Conservation (phyloP, 2,888 invertebrate genomes). For the Hofmannophila pseudospretella region DNA sequence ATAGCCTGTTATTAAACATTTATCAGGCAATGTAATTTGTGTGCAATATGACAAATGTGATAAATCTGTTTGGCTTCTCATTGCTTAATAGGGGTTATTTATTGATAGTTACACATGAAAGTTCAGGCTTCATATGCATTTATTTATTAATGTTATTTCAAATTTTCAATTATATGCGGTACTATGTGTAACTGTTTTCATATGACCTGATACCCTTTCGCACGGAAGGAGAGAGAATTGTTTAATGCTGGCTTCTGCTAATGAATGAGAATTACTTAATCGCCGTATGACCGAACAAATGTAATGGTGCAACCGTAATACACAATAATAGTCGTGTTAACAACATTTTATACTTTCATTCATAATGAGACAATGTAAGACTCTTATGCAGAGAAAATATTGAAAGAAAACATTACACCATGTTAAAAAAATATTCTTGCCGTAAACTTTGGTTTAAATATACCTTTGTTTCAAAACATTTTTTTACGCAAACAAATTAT, state of each 20-base stretch:
- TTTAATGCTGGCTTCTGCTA: constrained; percentile 16
- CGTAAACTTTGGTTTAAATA: too few relatives aligned
- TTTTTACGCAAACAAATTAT: constrained; percentile 2
- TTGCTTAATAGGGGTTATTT: constrained; percentile 7
- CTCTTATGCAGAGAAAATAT: not conserved
- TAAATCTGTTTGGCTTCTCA: constrained; percentile 11
- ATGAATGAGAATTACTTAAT: constrained; percentile 25
- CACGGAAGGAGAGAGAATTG: constrained; percentile 11
- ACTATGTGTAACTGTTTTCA: constrained; percentile 3
- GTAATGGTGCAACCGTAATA: constrained; percentile 5
- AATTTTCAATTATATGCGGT: constrained; percentile 5
- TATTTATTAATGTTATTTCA: not conserved
- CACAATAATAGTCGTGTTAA: constrained; percentile 3
- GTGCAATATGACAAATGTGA: constrained; percentile 17
- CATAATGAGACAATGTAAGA: not conserved
- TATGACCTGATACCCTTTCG: constrained; percentile 8
- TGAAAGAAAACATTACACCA: not conserved
- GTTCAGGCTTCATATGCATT: too few relatives aligned
- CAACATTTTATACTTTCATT: not conserved
- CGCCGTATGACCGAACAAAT: constrained; percentile 13
- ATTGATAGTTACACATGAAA: not conserved
- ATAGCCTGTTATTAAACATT: constrained; percentile 21
- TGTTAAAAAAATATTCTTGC: too few relatives aligned
- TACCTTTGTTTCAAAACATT: not conserved
- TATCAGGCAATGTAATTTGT: constrained; percentile 17